Evolutionary conservation across 2,888 invertebrate genomes (phyloP), one percentile per base, ranked within the genome.

Genomic region (Neria commutata): DNA sequence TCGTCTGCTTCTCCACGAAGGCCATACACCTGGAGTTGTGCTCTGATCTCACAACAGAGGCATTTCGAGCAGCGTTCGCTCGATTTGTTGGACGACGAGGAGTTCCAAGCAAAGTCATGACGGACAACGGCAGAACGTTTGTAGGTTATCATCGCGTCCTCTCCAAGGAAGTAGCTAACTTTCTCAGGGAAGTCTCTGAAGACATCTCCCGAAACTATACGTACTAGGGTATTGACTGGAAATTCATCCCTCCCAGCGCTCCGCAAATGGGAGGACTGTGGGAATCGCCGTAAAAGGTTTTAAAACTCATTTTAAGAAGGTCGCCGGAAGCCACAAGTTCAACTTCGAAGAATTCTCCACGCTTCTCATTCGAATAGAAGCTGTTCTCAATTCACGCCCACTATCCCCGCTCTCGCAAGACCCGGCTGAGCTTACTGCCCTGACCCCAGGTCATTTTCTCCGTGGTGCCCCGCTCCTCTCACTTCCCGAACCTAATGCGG

Each of bases 1-100:
- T 65, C 24, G 53, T 63, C 3, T 65, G 63, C 23, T 65, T 65
- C 17, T 17, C 54, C 8, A 61, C 61, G 0, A 61, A 60, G 24
- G 63, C 62, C 2, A 60, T 64, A 3, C 58, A 66, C 25, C 19
- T 65, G 2, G 61, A 65, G 47, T 51, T 50, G 6, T 51, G 51
- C 1, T 50, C 25, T 1, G 57, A 60, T n/a, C 16, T 64, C 2
- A 55, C 62, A 1, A 61, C 58, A 3, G 40, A 58, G 17, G 53
- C 63, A 16, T 64, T 63, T 42, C 47, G 64, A 17, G 65, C 60
- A 10, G 65, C 65, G 0, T 63, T 67, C 23, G 34, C n/a, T 29
- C 42, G 62, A 14, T 62, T 60, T 34, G 49, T 56, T 8, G 29
- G 61, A 2, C 42, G 62, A 19, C 51, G 63, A 26, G 64, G 63